Evolutionary conservation across 2,888 invertebrate species (phyloP), one percentile per base, ranked within the genome.

Genomic region (Mesoligia furuncula): DNA sequence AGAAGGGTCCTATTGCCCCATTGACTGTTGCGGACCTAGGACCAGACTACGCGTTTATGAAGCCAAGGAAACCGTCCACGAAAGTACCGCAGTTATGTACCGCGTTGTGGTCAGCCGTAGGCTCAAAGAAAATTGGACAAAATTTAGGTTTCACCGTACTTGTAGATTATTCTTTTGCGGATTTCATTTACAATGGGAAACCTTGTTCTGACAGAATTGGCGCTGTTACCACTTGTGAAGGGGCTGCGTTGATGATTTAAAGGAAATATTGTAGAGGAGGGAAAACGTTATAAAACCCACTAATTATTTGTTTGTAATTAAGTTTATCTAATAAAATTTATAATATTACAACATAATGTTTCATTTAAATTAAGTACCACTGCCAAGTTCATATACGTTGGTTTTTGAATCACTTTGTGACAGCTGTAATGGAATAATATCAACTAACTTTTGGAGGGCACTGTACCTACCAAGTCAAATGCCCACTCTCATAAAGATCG

Each of bases 1-100:
- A 92, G 80, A 86, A 94, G 15, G 97, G 97, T 0, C 93, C 95
- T 7, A 88, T 95, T 20, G 81, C 93, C 2, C 87, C 87, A 45
- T 86, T 96, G 8, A 91, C 91, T n/a, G 85, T 95, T 4, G 62
- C 92, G 77, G 96, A 97, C 70, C 86, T 97, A 5, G 94, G 95
- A 0, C 87, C 90, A 0, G 91, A 95, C 48, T 96, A 95, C 84
- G 89, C 93, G 0, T 83, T 75, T 59, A 74, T 83, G 83, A 73
- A 73, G 39, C 73, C 83, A 27, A 79, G 75, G 6, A 70, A 66
- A 45, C 66, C 48, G n/a, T 66, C 62, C 7, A 85, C 61, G 1
- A 83, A 82, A 17, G 31, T 67, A 17, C 83, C 83, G 0, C 62
- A 77, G 42, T 13, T 85, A 7, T 82, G 69, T 51, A 76, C 65